These are phyloP conservation scores for Pseudomyrmex cubaensis DNA, from an alignment of 1,140 invertebrate species.

Conservation along the genomic window DNA sequence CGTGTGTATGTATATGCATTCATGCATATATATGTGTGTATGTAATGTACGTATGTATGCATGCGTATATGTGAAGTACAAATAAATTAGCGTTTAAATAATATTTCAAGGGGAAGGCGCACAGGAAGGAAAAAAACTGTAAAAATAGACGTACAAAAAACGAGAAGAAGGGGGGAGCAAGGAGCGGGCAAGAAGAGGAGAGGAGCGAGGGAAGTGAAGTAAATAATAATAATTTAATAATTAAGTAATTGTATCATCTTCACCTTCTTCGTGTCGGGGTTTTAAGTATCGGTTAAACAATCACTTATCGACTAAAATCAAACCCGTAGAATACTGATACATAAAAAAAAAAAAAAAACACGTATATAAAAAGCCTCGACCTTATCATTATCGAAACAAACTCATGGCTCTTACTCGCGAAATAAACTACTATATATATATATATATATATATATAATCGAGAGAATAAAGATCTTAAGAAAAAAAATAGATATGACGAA, in stretches of 20 bases:
- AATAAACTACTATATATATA: slow-evolving; percentile 54
- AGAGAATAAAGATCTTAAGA: slow-evolving; percentile 70
- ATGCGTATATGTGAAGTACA: slow-evolving; percentile 68
- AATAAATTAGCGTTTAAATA: slow-evolving; percentile 81
- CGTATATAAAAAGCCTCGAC: slow-evolving; percentile 81
- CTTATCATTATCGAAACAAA: slow-evolving; percentile 78
- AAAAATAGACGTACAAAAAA: slow-evolving; percentile 77
- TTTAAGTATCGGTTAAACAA: slow-evolving; percentile 78
- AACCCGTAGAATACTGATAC: slow-evolving; percentile 84
- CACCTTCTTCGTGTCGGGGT: slow-evolving; percentile 61
- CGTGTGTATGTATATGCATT: not conserved
- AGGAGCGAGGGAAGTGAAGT: slow-evolving; percentile 71
- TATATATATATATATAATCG: slow-evolving; percentile 67
- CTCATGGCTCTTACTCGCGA: slow-evolving; percentile 75
- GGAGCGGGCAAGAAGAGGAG: slow-evolving; percentile 48
- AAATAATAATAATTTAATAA: slow-evolving; percentile 84
- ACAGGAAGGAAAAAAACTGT: slow-evolving; percentile 57
- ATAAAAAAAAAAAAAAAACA: slow-evolving; percentile 79
- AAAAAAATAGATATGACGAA: slow-evolving; percentile 20
- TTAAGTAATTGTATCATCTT: slow-evolving; percentile 77
- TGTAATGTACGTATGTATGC: slow-evolving; percentile 25
- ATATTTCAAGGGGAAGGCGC: slow-evolving; percentile 68
- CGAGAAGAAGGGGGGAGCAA: not conserved
- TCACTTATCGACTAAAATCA: slow-evolving; percentile 82
- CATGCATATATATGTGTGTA: slow-evolving; percentile 52